phyloP scores from a whole-genome alignment of 1,140 invertebrate genomes.

The Orchesella cincta region DNA sequence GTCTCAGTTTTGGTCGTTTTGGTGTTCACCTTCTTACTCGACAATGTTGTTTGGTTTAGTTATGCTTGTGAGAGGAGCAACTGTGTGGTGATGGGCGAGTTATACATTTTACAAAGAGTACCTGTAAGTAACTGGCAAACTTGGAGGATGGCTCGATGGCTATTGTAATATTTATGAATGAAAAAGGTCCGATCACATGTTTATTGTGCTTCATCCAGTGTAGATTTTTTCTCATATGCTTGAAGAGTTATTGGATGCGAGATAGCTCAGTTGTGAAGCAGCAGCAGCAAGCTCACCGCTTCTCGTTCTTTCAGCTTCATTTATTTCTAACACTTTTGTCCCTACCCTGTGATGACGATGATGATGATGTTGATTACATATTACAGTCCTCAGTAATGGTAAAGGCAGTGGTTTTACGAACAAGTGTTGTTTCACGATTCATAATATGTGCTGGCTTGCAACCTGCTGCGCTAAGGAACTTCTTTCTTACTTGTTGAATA shows the following conservation, averaged over 20 bases:
- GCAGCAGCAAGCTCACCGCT: background rate
- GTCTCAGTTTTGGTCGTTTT: background rate
- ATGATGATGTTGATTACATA: conserved; percentile 3
- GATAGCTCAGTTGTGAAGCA: background rate
- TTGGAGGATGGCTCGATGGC: conserved; percentile 1
- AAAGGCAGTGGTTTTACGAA: conserved; percentile 17
- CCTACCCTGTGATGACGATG: background rate
- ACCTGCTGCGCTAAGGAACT: conserved; percentile 24
- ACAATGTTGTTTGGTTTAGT: conserved; percentile 3
- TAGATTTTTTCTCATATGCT: background rate
- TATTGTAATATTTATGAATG: conserved; percentile 47
- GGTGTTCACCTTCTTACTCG: background rate
- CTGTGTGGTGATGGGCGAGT: background rate
- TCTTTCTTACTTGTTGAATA: background rate
- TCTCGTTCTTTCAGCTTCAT: conserved; percentile 42
- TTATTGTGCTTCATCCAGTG: conserved; percentile 22
- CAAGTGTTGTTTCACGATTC: background rate
- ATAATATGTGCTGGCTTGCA: conserved; percentile 15
- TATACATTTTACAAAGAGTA: background rate
- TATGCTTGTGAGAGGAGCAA: background rate
- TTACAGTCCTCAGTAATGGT: background rate
- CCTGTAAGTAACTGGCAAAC: background rate
- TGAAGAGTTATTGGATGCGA: background rate
- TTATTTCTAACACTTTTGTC: conserved; percentile 33
- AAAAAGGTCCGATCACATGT: conserved; percentile 45